These are phyloP conservation scores for Excalfactoria chinensis DNA, from an alignment of 2,113 vertebrate species.

Conservation along the genomic window DNA sequence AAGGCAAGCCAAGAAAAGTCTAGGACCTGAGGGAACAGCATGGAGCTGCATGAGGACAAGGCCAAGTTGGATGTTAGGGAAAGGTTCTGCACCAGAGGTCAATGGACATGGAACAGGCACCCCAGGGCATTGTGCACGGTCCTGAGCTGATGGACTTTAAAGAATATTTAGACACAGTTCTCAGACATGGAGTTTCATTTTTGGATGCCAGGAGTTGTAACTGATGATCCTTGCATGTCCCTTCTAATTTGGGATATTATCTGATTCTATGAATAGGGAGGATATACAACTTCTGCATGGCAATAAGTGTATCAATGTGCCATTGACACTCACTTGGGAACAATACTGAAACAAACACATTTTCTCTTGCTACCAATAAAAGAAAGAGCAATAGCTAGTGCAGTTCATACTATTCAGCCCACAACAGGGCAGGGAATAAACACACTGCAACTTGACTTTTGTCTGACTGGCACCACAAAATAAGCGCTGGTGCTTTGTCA, in stretches of 20 bases:
- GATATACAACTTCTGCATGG: not conserved
- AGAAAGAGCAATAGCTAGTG: not conserved
- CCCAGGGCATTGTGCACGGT: not conserved
- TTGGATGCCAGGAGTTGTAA: not conserved
- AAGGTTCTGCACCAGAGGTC: not conserved
- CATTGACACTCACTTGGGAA: not conserved
- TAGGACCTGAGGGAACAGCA: not conserved
- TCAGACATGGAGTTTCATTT: not conserved
- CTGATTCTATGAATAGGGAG: not conserved
- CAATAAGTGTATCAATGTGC: accelerated
- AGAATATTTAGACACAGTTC: not conserved
- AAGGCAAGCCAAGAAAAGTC: not conserved
- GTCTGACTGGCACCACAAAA: accelerated
- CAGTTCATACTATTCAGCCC: not conserved
- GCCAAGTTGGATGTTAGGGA: not conserved
- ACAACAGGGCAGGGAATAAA: not conserved
- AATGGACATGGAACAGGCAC: not conserved
- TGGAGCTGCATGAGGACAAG: not conserved
- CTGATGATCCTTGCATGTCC: not conserved
- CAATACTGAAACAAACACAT: not conserved
- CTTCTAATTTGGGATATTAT: not conserved
- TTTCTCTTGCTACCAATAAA: not conserved
- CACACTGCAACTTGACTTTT: not conserved
- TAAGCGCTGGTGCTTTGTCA: not conserved
- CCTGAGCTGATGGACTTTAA: not conserved